Evolutionary conservation across 2,888 invertebrate species (phyloP), one percentile per base, ranked within the genome.

Genomic region (Adelognathus sp.): DNA sequence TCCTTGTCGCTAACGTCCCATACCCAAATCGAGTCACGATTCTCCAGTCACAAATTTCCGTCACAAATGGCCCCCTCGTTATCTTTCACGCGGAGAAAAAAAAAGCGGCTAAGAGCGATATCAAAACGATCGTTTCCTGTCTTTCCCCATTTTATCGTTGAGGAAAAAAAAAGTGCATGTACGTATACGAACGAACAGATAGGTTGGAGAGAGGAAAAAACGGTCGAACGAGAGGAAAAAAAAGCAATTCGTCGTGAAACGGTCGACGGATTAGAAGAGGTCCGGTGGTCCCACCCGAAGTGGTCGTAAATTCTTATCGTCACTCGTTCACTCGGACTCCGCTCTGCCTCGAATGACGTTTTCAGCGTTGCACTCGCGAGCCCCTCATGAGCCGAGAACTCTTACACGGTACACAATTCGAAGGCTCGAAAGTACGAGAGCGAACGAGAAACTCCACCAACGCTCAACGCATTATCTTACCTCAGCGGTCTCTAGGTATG

Each of bases 221-320:
- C 44, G 41, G 58, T 16, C 41, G 70, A 60, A 60, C 36, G 27
- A 70, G 54, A 67, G 41, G 54, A 67, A 63, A 54, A 67, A 67
- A 63, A 54, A 75, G 61, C 75, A 67, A 71, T 79, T 72, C 56
- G 67, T 76, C 63, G 56, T 44, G 76, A 79, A 69, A 71, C 11
- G n/a, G 83, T 85, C 83, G 80, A 83, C 77, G 79, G 75, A 81
- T 81, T 80, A 80, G 79, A 79, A 74, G 81, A 80, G 75, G 80
- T 80, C 76, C 79, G 31, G 63, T 58, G 58, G 64, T 56, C 46
- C 73, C 29, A 29, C 36, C 27, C 54, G 63, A 58, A 82, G 83
- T 79, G 69, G 81, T 82, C 84, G 83, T 88, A 88, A 87, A 87
- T 87, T 80, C 83, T 88, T 87, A 87, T 88, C 87, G 84, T 86